Base-by-base conservation (phyloP, 1,140 invertebrate genomes). In the Oncopodura yosiiana region DNA sequence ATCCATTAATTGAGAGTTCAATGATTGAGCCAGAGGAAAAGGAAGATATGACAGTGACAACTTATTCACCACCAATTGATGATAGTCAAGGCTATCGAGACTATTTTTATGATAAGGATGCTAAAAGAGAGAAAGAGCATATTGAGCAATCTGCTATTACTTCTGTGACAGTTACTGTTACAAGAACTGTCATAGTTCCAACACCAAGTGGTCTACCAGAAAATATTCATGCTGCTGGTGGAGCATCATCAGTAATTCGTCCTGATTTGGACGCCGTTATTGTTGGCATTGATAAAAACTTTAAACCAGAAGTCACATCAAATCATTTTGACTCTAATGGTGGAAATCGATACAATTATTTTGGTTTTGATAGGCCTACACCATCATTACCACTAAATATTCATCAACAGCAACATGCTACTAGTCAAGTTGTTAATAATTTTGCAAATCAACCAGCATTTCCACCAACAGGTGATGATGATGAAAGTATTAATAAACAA, bases 91-190 rank as follows among this genome's bases (percentile, higher is more conserved):
- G 3, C 18, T 24, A 46, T 6, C 18, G 19, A 9, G 16, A 16
- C 6, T 16, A 12, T 16, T 11, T 11, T 11, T 3, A 18, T 30
- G 45, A 30, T 6, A 19, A 32, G 14, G 11, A 32, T n/a, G 26
- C 24, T 3, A 3, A 18, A 18, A 4, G 24, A 46, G 12, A 14
- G 4, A 14, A 14, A 5, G 43, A 14, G 3, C 11, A 21, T 6
- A 23, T 27, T 5, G 18, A 19, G 39, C 8, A 12, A 16, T 8
- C 12, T n/a, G 19, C 21, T 9, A 45, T 16, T 6, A 32, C 38
- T 16, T 38, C 54, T 14, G 52, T 61, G 5, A 61, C 58, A 3
- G 58, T 61, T 19, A 61, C 58, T 37, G 53, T 61, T n/a, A 61
- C 58, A 19, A 43, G 49, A 16, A 61, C 58, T 8, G 49, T 60